Conservation (phyloP, 2,888 invertebrate species). For the Atherix ibis region DNA sequence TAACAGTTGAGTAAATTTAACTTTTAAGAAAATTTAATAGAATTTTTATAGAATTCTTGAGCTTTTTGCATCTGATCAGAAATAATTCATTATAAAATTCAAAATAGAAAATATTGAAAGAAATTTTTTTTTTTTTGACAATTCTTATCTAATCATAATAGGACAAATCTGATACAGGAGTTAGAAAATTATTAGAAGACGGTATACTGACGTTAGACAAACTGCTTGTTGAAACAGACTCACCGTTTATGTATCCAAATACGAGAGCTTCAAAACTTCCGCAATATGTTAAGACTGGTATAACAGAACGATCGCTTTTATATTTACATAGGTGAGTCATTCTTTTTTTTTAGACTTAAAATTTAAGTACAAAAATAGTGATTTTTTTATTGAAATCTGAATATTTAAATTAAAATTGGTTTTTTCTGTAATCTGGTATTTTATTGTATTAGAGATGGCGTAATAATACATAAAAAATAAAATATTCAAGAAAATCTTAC, state of each 20-base stretch:
- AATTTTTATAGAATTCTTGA: too few species aligned
- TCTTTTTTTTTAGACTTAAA: neutral
- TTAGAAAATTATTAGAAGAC: constrained; percentile 66
- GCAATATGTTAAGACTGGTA: constrained; percentile 66
- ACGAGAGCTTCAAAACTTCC: constrained; percentile 85
- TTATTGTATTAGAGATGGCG: neutral
- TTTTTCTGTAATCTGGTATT: neutral
- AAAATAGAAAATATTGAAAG: too few species aligned
- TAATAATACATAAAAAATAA: neutral
- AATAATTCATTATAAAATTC: too few species aligned
- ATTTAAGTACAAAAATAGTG: neutral
- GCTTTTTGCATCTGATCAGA: too few species aligned
- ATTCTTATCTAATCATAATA: constrained; percentile 38
- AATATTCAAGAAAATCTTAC: too few species aligned
- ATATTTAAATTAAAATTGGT: too few species aligned
- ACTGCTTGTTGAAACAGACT: constrained; percentile 80
- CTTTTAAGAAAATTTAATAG: too few species aligned
- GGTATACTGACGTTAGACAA: constrained; percentile 68
- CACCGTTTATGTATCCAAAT: constrained; percentile 93
- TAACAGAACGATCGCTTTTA: constrained; percentile 58
- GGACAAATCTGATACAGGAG: constrained; percentile 83
- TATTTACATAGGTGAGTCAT: constrained; percentile 28
- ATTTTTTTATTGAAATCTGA: neutral
- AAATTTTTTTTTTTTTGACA: too few species aligned
- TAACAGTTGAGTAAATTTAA: too few species aligned